Base-by-base conservation (phyloP, 1,140 invertebrate species). In the Anastrepha obliqua region DNA sequence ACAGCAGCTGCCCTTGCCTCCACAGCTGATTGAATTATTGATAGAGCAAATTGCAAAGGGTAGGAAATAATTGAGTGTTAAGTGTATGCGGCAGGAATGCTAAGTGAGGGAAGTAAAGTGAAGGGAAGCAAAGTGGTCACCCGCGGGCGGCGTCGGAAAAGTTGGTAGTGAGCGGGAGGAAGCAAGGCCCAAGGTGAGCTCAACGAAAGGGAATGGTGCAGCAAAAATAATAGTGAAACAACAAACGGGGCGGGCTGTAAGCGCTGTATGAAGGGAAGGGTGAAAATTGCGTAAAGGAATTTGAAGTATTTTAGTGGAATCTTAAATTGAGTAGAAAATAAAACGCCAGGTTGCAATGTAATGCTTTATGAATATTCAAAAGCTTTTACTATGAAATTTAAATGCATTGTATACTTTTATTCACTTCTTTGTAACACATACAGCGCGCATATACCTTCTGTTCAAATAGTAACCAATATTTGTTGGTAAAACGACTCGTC, bases 11-110 rank as follows among this genome's bases (percentile, higher is more conserved):
- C 44, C 74, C 11, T 29, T 51, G 74, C 51, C 55, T 81, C 47
- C 44, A 9, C 74, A 74, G 47, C n/a, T 81, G 74, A 81, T 81
- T 81, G 74, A 81, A 81, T 81, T 81, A 81, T 81, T 81, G 74
- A 81, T 81, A 81, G 74, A 20, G 42, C 47, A 81, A 81, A 81
- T 81, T 81, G 74, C 74, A 81, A 81, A 81, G 74, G 47, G 74
- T 81, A 81, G 51, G 44, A 81, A 81, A 81, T 81, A 81, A 81
- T 81, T 81, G 74, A 81, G 74, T 81, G 74, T 81, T 81, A 81
- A 81, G 74, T 81, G 74, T 81, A 55, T 81, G 74, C 74, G 47
- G 74, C 74, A 29, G n/a, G 17, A 81, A 81, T 58, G 47, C n/a
- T 55, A n/a, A 55, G 47, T 29, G 67, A 4, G 67, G 7, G 67